These are phyloP conservation scores for Paramacrobiotus metropolitanus DNA, from an alignment of 1,140 invertebrate genomes.

Conservation along the genomic window DNA sequence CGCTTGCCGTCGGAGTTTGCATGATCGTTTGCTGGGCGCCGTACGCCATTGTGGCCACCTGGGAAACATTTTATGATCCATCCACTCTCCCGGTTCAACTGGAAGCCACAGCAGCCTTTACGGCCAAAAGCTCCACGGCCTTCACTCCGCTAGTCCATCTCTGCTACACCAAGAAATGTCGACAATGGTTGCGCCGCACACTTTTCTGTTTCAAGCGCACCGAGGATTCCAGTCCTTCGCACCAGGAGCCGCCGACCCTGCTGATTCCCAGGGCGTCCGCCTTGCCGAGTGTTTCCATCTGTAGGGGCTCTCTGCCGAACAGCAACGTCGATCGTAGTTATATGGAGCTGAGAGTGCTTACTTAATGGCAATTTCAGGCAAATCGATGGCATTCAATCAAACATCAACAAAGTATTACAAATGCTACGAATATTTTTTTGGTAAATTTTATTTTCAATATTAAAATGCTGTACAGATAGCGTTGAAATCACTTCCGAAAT, in stretches of 20 bases:
- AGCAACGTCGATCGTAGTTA: background rate
- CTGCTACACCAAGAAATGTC: background rate
- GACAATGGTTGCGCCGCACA: background rate
- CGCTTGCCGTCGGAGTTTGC: background rate
- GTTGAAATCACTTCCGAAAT: too few species aligned
- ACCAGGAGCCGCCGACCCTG: too few species aligned
- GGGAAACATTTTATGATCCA: background rate
- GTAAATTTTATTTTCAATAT: too few species aligned
- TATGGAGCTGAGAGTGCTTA: background rate
- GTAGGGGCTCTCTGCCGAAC: background rate
- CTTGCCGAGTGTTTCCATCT: too few species aligned
- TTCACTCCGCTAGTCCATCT: background rate
- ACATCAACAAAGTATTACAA: too few species aligned
- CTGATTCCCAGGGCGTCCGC: too few species aligned
- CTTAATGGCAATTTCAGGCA: too few species aligned
- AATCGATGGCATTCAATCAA: too few species aligned
- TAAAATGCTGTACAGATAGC: too few species aligned
- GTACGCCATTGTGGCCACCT: background rate
- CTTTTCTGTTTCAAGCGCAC: background rate
- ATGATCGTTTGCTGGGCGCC: background rate
- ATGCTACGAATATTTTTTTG: too few species aligned
- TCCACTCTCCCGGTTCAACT: background rate
- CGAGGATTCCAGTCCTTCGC: background rate
- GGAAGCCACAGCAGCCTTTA: background rate
- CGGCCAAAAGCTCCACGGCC: constrained; percentile 1